Evolutionary conservation across 35 echinoderm and acorn worm species (phyloP), one percentile per base, ranked within the genome.

Genomic region (Diadema setosum): DNA sequence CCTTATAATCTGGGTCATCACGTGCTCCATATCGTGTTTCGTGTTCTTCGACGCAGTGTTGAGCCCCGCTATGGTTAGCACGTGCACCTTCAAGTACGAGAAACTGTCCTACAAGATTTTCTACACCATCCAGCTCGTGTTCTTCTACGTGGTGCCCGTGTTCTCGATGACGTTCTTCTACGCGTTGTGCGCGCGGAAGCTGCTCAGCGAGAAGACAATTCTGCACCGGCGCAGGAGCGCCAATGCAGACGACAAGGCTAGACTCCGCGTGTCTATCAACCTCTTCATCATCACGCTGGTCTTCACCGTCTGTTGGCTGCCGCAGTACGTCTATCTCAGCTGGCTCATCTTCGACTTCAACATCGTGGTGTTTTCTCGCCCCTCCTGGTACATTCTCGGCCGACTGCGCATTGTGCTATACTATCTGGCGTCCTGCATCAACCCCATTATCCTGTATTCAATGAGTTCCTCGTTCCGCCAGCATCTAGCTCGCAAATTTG

Each of bases 391-490:
- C 25, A 18, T 42, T 78, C 44, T 78, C 11, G n/a, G 40, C 11
- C 33, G 73, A 6, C 35, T n/a, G 11, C 73, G 73, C 30, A 78
- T 78, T 24, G 73, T 78, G 16, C 39, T 78, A 41, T 78, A 78
- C 39, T 78, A 78, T n/a, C 73, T 78, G 35, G 73, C 73, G 14
- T 78, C 73, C 3, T 78, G 73, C 44, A 78, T 78, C 35, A 78
- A 78, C 20, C 73, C 73, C 0, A 78, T 78, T 41, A 78, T 78
- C 34, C 73, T 78, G 3, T 78, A 78, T 41, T 78, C 73, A 34
- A 78, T 78, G 73, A 78, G 73, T 41, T 78, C 73, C 35, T 78
- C 73, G 8, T 78, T 78, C 44, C 73, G 73, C 5, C 73, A 78
- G 37, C 73, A 78, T 41, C 73, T 78, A n/a, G 73, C 73, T 0